Evolutionary conservation across 2,888 invertebrate species (phyloP).

Genomic region (Agrenia bidenticulata): DNA sequence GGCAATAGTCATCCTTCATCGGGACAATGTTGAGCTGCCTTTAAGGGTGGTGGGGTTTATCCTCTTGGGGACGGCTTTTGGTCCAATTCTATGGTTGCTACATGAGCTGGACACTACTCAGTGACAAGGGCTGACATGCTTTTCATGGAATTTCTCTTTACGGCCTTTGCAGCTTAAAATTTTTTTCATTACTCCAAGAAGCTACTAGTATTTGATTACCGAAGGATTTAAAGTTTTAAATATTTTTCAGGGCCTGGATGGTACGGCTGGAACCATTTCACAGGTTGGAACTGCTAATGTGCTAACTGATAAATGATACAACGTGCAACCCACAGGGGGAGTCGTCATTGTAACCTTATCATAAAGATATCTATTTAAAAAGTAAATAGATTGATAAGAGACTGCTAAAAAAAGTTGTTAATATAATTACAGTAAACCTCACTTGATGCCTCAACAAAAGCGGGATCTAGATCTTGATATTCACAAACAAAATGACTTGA

Average conservation of each 20-base stretch:
- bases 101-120: slow-evolving; percentile 7
- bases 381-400: too few relatives aligned
- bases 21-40: not conserved
- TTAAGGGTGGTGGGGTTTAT: not conserved
- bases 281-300: too few relatives aligned
- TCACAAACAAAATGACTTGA: not conserved
- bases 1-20: not conserved
- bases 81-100: not conserved
- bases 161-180: not conserved
- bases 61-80: not conserved
- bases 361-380: too few relatives aligned
- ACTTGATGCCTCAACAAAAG: slow-evolving; percentile 7
- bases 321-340: too few relatives aligned
- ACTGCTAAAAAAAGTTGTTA: too few relatives aligned
- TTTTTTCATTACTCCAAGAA: not conserved
- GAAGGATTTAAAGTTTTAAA: too few relatives aligned
- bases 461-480: slow-evolving; percentile 1
- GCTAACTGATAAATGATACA: too few relatives aligned
- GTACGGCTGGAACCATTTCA: too few relatives aligned
- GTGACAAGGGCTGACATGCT: not conserved
- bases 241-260: too few relatives aligned
- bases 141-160: not conserved
- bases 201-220: too few relatives aligned
- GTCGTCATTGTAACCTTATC: too few relatives aligned
- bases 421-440: not conserved